phyloP scores from a whole-genome alignment of 1,140 invertebrate genomes.

The Delia radicum region DNA sequence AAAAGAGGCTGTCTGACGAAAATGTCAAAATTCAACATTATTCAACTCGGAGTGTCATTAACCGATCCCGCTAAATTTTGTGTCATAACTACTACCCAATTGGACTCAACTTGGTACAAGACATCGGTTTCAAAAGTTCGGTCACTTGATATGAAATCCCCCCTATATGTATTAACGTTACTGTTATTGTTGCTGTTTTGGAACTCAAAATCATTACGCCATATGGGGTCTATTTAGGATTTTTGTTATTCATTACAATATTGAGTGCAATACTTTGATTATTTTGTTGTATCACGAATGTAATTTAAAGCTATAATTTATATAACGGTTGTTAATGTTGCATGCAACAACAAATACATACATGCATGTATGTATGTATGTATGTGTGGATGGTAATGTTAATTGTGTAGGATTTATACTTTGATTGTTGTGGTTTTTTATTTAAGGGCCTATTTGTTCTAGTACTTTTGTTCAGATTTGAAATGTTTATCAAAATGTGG shows the following conservation, averaged over 20 bases:
- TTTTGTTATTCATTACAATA: not conserved
- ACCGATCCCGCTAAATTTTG: no score
- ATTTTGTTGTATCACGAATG: not conserved
- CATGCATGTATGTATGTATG: not conserved
- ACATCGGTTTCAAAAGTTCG: no score
- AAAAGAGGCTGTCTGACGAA: no score
- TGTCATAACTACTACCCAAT: no score
- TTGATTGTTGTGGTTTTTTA: not conserved
- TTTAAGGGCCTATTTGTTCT: not conserved
- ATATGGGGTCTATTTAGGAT: not conserved
- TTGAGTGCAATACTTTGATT: not conserved
- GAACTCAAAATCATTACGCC: not conserved
- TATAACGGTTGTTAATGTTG: conserved; percentile 4
- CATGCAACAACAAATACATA: not conserved
- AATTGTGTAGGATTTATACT: no score
- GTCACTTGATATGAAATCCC: no score
- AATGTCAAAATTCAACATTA: no score
- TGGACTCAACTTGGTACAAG: no score
- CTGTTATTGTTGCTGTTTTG: not conserved
- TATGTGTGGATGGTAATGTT: not conserved
- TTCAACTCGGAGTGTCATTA: no score
- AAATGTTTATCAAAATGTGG: no score
- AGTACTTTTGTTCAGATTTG: not conserved
- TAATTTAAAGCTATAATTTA: not conserved
- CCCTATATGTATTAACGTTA: no score